Evolutionary conservation across 2,888 invertebrate genomes (phyloP).

Genomic region (Drosophila robusta): DNA sequence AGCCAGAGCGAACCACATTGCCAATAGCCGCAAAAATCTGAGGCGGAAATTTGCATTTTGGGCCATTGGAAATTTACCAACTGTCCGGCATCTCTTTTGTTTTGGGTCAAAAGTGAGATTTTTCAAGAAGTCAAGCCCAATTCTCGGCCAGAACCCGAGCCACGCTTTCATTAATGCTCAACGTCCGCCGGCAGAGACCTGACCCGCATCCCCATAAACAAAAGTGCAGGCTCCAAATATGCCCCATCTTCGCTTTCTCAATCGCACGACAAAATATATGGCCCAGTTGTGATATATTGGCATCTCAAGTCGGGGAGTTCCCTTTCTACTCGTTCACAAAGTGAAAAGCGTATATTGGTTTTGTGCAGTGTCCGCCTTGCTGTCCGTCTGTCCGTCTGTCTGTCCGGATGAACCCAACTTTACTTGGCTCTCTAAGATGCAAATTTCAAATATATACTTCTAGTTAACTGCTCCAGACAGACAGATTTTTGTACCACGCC

Average conservation of each 20-base stretch:
- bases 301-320: slow-evolving; percentile 6
- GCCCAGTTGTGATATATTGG: slow-evolving; percentile 9
- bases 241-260: slow-evolving; percentile 1
- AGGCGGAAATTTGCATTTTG: slow-evolving; percentile 70
- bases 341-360: too few relatives aligned
- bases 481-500: too few relatives aligned
- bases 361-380: too few relatives aligned
- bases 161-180: slow-evolving; percentile 45
- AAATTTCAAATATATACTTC: too few relatives aligned
- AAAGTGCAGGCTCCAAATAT: too few relatives aligned
- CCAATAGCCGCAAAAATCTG: slow-evolving; percentile 19
- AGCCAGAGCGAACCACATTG: slow-evolving; percentile 23
- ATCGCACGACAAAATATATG: slow-evolving; percentile 16
- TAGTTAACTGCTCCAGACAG: too few relatives aligned
- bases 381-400: too few relatives aligned
- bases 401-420: too few relatives aligned
- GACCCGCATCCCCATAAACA: background rate
- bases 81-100: slow-evolving; percentile 8
- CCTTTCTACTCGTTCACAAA: too few relatives aligned
- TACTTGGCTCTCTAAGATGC: too few relatives aligned
- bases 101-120: slow-evolving; percentile 76
- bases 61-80: slow-evolving; percentile 58
- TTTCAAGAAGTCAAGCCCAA: slow-evolving; percentile 36
- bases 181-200: background rate
- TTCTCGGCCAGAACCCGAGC: slow-evolving; percentile 20